These are phyloP conservation scores for Syndactyla subalaris DNA, from an alignment of 2,797 vertebrate genomes.

Conservation along the genomic window DNA sequence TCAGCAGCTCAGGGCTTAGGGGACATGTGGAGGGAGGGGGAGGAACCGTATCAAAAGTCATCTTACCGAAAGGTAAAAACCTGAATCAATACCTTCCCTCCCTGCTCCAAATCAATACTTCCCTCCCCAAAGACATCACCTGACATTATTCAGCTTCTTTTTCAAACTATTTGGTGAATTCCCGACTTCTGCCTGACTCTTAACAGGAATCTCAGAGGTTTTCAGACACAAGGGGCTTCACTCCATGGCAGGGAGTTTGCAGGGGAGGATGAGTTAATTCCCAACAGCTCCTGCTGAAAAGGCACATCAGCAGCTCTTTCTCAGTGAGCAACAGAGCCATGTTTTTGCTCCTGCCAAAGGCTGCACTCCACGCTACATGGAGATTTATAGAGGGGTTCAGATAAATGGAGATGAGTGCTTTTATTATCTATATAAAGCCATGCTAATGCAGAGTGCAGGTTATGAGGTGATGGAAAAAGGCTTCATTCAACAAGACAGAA, in stretches of 20 bases:
- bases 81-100: neutral
- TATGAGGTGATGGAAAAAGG: neutral
- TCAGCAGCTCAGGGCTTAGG: neutral
- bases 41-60: neutral
- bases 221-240: neutral
- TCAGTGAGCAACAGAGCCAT: neutral
- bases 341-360: neutral
- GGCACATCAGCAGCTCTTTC: neutral
- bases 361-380: neutral
- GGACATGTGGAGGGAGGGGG: neutral
- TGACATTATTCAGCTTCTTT: neutral
- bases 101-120: neutral
- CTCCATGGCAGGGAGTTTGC: neutral
- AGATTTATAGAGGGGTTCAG: slow-evolving; percentile 3
- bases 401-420: slow-evolving; percentile 11
- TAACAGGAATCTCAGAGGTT: neutral
- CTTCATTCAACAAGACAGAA: neutral
- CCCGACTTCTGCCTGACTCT: neutral
- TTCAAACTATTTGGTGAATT: neutral
- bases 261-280: neutral
- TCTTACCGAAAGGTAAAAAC: neutral
- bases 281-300: neutral
- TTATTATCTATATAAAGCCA: neutral
- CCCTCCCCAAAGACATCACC: neutral
- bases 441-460: neutral